phyloP scores from a whole-genome alignment of 2,113 vertebrate species.

The Pseudopipra pipra region DNA sequence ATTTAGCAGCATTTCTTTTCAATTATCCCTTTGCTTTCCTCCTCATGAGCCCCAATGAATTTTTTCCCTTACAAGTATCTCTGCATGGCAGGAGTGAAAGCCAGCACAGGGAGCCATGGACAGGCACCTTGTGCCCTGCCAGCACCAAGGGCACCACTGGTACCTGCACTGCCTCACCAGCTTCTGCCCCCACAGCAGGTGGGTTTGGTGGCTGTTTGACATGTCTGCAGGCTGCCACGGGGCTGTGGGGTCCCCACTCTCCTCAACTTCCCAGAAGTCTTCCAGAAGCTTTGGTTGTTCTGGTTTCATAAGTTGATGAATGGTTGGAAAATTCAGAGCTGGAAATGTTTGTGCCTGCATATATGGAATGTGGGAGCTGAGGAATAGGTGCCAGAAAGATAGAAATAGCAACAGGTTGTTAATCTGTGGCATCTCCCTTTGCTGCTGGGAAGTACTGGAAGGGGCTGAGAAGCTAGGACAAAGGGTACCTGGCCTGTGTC shows the following conservation, averaged over 20 bases:
- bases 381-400: background rate
- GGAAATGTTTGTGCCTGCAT: background rate
- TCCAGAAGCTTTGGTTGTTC: background rate
- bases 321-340: background rate
- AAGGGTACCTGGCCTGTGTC: no score
- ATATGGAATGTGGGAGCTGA: background rate
- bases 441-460: background rate
- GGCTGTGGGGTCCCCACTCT: fast-evolving
- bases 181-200: fast-evolving
- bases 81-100: background rate
- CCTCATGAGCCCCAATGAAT: background rate
- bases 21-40: background rate
- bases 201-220: background rate
- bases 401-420: background rate
- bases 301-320: background rate
- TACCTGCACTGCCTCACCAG: background rate
- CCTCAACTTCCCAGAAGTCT: background rate
- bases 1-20: background rate
- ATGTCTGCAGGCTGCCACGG: background rate
- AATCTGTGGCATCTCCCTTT: background rate
- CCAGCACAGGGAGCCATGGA: fast-evolving
- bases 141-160: background rate
- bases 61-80: background rate
- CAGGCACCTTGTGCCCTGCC: background rate
- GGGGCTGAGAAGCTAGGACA: background rate